Percentiles rank a stretch among this genome's conserved stretches.
These are phyloP conservation scores for Oryzias woworae DNA, from an alignment of 2,113 vertebrate genomes.

Conservation along the genomic window DNA sequence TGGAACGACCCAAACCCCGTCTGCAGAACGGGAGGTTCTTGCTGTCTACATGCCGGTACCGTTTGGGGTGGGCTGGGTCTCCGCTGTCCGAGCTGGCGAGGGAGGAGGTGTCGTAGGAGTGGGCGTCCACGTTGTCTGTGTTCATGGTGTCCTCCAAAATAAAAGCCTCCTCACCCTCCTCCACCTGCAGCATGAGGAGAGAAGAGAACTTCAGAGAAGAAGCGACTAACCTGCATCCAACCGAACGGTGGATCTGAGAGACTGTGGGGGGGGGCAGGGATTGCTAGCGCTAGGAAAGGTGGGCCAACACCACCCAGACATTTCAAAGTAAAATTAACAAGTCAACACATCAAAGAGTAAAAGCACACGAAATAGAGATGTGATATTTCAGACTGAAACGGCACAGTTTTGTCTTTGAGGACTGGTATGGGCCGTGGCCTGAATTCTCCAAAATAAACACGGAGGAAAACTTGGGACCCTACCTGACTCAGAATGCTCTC, in stretches of 20 bases:
- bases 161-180: constrained; percentile 95
- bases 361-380: too few relatives aligned
- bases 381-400: too few relatives aligned
- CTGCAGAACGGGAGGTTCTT: too few relatives aligned
- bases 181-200: constrained; percentile 76
- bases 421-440: too few relatives aligned
- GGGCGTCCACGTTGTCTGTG: constrained; percentile 88
- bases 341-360: too few relatives aligned
- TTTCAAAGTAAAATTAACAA: too few relatives aligned
- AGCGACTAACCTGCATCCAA: not conserved
- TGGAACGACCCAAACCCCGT: too few relatives aligned
- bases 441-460: too few relatives aligned
- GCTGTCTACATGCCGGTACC: constrained; percentile 60
- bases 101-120: constrained; percentile 96
- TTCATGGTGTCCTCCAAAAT: constrained; percentile 93
- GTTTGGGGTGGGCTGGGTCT: constrained; percentile 88
- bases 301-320: too few relatives aligned
- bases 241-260: not conserved
- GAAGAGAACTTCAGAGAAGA: not conserved
- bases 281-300: rapidly evolving
- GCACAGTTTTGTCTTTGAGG: too few relatives aligned
- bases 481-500: constrained; percentile 99
- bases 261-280: too few relatives aligned
- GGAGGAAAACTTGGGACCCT: too few relatives aligned
- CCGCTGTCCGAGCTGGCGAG: constrained; percentile 98